These are phyloP conservation scores for Argya squamiceps DNA, from an alignment of 2,797 vertebrate species.

Conservation along the genomic window DNA sequence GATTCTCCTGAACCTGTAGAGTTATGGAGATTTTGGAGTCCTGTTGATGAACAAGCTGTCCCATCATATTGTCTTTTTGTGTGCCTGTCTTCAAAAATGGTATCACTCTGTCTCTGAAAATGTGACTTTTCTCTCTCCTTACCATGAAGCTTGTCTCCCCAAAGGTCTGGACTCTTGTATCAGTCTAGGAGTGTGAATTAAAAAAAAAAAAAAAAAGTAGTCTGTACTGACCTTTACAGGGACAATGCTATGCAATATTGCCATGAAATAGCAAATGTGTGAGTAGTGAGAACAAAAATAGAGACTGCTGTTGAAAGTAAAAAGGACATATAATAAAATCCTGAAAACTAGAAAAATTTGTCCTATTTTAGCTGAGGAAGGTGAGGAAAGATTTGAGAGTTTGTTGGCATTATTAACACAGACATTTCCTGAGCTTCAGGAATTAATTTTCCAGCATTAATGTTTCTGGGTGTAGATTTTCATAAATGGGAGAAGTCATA, in stretches of 20 bases:
- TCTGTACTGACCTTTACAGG: neutral
- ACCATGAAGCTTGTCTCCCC: neutral
- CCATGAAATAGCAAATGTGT: neutral
- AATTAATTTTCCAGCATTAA: neutral
- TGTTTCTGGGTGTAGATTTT: neutral
- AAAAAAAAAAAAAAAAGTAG: neutral
- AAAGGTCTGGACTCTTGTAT: neutral
- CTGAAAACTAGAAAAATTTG: neutral
- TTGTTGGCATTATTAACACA: neutral
- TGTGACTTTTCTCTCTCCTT: neutral
- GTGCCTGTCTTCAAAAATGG: neutral
- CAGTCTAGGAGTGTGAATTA: neutral
- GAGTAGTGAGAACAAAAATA: neutral
- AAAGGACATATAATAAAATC: neutral
- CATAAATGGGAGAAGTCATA: neutral
- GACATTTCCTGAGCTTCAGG: neutral
- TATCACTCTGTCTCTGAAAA: neutral
- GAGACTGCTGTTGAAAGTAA: neutral
- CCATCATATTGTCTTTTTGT: neutral
- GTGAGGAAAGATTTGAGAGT: neutral
- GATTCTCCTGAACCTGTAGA: neutral
- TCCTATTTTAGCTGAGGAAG: neutral
- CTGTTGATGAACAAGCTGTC: neutral
- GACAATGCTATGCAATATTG: accelerated
- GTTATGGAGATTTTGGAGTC: neutral